Base-by-base conservation (phyloP, 2,888 invertebrate species). In the Lasioglossum figueresi region DNA sequence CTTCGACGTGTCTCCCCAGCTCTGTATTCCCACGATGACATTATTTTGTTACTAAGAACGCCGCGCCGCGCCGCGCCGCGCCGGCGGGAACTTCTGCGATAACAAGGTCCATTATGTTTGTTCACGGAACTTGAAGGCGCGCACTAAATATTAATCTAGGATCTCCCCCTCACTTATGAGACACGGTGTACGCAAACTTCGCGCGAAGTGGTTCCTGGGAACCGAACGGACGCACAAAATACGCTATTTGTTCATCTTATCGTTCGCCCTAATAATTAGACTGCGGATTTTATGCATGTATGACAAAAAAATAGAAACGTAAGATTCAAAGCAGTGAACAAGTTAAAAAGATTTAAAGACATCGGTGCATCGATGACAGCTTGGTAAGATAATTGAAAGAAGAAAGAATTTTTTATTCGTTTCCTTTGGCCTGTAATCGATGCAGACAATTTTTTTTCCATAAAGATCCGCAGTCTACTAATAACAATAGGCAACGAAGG, bases 101-200 rank as follows among this genome's bases (percentile, higher is more conserved):
- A 70, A 70, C 70, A 70, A 70, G 40, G 40, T 23, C 40, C 40
- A 70, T n/a, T 40, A 70, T 40, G 70, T 70, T 70, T n/a, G 40
- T 23, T 70, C n/a, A 10, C 37, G n/a, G 70, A 70, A 70, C 70
- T 40, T 16, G n/a, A 40, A 40, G n/a, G 23, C 14, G 40, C n/a
- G 34, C 12, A 19, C 70, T 70, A 70, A 70, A 70, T 70, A 70
- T 40, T 70, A 40, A 40, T 70, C n/a, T 40, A 40, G 40, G 40
- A 14, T 37, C n/a, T 23, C 14, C 66, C 5, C n/a, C n/a, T 70
- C 40, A 14, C 70, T 40, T 40, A n/a, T 14, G 70, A 14, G 70
- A n/a, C 66, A 68, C 34, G 10, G 12, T 19, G 63, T 31, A 31
- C 31, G 63, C 63, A 63, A 63, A 63, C 31, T 63, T 63, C 19